phyloP scores from a whole-genome alignment of 2,113 vertebrate species.

The Murina feae region DNA sequence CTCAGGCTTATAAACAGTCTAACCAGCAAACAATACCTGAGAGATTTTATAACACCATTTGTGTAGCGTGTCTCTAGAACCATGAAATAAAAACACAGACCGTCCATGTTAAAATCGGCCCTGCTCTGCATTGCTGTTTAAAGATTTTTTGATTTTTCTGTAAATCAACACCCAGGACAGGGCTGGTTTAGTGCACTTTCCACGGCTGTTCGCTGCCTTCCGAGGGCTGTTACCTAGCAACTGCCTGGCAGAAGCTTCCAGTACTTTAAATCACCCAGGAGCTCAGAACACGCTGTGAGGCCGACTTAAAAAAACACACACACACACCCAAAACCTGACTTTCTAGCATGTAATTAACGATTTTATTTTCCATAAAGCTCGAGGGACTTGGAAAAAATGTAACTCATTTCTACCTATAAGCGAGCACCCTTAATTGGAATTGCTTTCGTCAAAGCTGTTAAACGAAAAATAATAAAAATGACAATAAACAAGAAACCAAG shows the following conservation, averaged over 20 bases:
- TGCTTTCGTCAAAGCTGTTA: neutral
- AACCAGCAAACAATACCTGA: neutral
- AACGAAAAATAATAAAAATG: neutral
- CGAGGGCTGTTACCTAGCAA: constrained; percentile 66
- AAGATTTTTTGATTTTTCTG: constrained; percentile 17
- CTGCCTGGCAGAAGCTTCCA: neutral
- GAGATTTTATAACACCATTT: neutral
- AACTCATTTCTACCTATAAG: neutral
- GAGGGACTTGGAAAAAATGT: neutral
- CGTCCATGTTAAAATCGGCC: neutral
- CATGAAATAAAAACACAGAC: constrained; percentile 3
- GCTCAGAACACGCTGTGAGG: neutral
- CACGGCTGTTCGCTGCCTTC: constrained; percentile 33
- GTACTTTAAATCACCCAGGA: neutral
- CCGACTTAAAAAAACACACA: neutral
- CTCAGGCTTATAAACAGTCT: neutral
- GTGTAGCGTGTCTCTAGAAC: neutral
- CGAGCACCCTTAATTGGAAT: neutral
- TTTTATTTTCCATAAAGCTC: neutral
- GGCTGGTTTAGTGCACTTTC: neutral
- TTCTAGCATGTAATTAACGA: neutral
- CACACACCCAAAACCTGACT: neutral
- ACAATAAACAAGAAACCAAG: neutral
- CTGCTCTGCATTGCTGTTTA: neutral
- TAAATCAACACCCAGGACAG: constrained; percentile 22